Evolutionary conservation across 2,797 vertebrate species (phyloP).

Genomic region (Taeniopygia guttata): DNA sequence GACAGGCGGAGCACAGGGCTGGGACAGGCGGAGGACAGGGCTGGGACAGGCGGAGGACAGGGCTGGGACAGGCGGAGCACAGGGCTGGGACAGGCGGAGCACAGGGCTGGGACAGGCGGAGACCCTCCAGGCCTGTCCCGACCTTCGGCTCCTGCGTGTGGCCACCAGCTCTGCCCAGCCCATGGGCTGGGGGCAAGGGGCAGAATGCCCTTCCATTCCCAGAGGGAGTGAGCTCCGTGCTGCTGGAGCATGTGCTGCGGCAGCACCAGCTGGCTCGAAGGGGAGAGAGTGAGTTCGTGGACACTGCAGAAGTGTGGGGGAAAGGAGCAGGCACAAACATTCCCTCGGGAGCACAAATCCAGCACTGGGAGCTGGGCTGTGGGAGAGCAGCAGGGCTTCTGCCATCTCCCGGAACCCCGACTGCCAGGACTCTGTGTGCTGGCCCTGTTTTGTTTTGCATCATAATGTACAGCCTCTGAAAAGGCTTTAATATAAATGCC

Average conservation of each 20-base stretch:
- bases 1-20: too few species aligned
- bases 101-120: too few species aligned
- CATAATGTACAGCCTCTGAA: background rate
- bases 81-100: background rate
- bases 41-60: too few species aligned
- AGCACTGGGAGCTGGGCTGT: background rate
- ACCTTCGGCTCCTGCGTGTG: rapidly evolving
- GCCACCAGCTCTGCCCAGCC: background rate
- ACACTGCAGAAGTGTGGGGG: rapidly evolving
- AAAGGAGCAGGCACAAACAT: background rate
- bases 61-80: background rate
- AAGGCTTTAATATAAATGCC: background rate
- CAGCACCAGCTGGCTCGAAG: rapidly evolving
- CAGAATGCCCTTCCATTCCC: background rate
- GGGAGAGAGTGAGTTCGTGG: rapidly evolving
- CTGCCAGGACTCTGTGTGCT: rapidly evolving
- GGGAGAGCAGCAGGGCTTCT: background rate
- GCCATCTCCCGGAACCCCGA: background rate
- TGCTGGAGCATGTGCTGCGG: rapidly evolving
- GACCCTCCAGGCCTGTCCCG: background rate
- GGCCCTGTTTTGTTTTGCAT: background rate
- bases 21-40: too few species aligned
- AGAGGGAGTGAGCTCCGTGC: background rate
- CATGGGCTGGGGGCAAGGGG: background rate
- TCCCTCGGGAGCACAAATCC: background rate